Conservation (phyloP, 2,113 vertebrate genomes). For the Loxodonta africana region DNA sequence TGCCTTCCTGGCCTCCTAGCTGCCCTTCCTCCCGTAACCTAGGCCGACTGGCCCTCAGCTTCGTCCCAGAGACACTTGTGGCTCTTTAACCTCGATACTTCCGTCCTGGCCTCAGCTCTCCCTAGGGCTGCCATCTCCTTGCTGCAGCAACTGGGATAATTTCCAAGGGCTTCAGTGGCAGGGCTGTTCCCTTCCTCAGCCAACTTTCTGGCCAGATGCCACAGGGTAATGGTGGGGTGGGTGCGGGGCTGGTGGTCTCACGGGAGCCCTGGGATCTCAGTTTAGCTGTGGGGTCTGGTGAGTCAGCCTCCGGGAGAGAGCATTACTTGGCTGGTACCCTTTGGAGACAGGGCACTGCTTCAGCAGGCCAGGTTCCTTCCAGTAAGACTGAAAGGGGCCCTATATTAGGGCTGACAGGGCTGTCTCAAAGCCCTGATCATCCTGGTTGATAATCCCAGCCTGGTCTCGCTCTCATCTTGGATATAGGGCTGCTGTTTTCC, state of each 20-base stretch:
- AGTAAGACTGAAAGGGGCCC: background rate
- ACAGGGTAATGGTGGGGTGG: background rate
- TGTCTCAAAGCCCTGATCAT: background rate
- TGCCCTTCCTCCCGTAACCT: background rate
- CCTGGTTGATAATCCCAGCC: background rate
- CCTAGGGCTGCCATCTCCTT: background rate
- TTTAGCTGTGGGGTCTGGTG: background rate
- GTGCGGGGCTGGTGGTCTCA: background rate
- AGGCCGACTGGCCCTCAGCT: background rate
- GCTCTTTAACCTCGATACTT: background rate
- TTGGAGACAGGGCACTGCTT: background rate
- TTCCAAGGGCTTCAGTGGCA: background rate
- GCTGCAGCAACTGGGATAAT: background rate
- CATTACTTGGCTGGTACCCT: background rate
- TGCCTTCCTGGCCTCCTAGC: background rate
- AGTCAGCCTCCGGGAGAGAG: background rate
- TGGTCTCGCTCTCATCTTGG: background rate
- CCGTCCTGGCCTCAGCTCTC: background rate
- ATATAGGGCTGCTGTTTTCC: background rate
- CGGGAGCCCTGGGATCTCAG: background rate
- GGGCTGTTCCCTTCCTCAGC: background rate
- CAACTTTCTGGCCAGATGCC: background rate
- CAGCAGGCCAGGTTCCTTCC: background rate
- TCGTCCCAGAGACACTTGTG: background rate
- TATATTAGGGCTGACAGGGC: background rate